Conservation (phyloP, 2,888 invertebrate genomes). For the Camptogramma bilineatum region DNA sequence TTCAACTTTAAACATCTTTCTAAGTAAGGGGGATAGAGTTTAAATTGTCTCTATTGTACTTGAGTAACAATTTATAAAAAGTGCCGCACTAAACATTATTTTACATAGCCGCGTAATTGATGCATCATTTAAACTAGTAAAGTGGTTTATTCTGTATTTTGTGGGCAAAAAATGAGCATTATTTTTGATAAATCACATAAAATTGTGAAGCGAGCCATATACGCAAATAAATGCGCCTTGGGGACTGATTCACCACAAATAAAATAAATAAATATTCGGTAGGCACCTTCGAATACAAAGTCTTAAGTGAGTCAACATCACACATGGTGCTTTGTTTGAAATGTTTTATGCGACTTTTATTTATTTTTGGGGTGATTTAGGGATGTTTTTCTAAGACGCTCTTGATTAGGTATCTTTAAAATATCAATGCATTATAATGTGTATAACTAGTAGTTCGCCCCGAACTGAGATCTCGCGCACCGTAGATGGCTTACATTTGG, state of each 20-base stretch:
- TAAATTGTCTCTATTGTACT: too few species aligned
- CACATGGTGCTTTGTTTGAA: conserved; percentile 45
- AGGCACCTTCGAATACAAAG: conserved; percentile 52
- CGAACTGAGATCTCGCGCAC: too few species aligned
- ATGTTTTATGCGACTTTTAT: conserved; percentile 39
- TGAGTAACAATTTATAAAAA: too few species aligned
- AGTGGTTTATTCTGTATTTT: conserved; percentile 10
- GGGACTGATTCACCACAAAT: conserved; percentile 76
- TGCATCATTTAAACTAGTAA: too few species aligned
- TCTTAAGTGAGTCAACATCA: conserved; percentile 61
- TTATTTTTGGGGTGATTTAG: conserved; percentile 27
- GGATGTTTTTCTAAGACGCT: conserved; percentile 5
- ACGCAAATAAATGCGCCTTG: conserved; percentile 76
- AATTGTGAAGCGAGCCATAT: conserved; percentile 67
- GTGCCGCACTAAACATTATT: too few species aligned
- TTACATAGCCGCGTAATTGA: too few species aligned
- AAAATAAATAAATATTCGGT: conserved; percentile 75
- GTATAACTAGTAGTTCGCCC: too few species aligned
- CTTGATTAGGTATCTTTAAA: not conserved
- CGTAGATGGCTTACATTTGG: too few species aligned
- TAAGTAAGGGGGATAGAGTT: too few species aligned
- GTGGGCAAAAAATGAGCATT: conserved; percentile 38
- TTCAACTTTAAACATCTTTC: too few species aligned
- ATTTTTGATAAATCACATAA: conserved; percentile 64
- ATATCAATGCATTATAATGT: too few species aligned